phyloP scores from a whole-genome alignment of 2,888 invertebrate genomes.

The Himalopsyche tibetana region DNA sequence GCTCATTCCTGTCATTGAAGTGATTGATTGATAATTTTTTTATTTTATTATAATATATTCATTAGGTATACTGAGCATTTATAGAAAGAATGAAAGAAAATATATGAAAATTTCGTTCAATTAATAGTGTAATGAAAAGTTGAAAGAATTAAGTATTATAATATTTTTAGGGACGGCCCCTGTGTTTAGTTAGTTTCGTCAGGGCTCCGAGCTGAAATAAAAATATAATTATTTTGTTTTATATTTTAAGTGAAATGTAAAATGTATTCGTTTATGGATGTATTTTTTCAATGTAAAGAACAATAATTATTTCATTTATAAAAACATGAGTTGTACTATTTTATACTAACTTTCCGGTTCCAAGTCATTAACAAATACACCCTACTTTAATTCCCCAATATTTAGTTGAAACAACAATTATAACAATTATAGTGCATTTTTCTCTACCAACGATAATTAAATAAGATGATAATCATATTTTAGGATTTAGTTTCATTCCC shows the following conservation, averaged over 20 bases:
- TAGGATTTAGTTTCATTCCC: too few relatives aligned
- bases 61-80: conserved; percentile 1
- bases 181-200: background rate
- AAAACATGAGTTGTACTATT: conserved; percentile 6
- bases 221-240: conserved; percentile 33
- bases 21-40: too few relatives aligned
- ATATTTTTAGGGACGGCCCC: background rate
- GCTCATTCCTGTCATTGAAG: too few relatives aligned
- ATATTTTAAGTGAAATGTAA: conserved; percentile 31
- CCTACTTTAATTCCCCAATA: background rate
- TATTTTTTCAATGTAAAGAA: conserved; percentile 36
- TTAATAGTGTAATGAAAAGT: conserved; percentile 29
- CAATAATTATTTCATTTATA: conserved; percentile 35
- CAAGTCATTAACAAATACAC: background rate
- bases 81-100: background rate
- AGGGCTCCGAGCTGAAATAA: background rate
- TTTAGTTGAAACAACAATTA: too few relatives aligned
- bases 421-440: too few relatives aligned
- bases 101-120: background rate
- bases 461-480: too few relatives aligned
- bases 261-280: conserved; percentile 7
- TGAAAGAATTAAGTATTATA: conserved; percentile 1
- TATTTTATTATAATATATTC: too few relatives aligned
- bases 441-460: too few relatives aligned
- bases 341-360: conserved; percentile 15